Evolutionary conservation across 2,113 vertebrate species (phyloP).

Genomic region (Peucedramus taeniatus): DNA sequence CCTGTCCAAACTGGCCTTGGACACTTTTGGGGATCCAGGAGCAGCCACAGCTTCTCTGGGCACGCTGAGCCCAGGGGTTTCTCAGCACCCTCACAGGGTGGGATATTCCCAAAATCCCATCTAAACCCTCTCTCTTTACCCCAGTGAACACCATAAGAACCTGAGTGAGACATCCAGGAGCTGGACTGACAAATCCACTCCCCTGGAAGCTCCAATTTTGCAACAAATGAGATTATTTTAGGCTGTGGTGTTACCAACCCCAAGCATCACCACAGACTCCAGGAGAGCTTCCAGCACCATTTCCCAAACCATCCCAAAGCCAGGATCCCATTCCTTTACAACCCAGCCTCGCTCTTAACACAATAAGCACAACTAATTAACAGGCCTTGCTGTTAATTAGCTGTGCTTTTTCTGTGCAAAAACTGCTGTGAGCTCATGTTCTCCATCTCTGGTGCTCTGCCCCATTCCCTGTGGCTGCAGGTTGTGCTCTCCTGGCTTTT

Average conservation of each 20-base stretch:
- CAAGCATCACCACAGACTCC: accelerated
- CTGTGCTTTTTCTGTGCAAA: accelerated
- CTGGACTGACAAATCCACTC: neutral
- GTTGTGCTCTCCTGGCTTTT: accelerated
- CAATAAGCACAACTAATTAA: no score
- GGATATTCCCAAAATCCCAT: neutral
- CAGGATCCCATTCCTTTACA: neutral
- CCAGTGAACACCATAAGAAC: accelerated
- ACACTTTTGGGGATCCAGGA: neutral
- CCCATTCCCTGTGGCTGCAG: neutral
- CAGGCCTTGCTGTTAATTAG: accelerated
- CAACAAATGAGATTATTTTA: neutral
- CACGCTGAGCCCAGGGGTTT: neutral
- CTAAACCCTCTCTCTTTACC: neutral
- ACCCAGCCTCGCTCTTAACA: accelerated
- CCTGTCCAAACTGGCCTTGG: accelerated
- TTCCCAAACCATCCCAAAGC: neutral
- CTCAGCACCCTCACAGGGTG: neutral
- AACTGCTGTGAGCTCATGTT: accelerated
- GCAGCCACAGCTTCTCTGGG: neutral
- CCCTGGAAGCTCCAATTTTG: neutral
- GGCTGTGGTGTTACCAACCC: neutral
- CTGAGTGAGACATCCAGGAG: accelerated
- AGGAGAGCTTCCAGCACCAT: accelerated
- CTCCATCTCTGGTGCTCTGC: accelerated